Evolutionary conservation across 2,113 vertebrate species (phyloP).

Genomic region (Lagopus muta): DNA sequence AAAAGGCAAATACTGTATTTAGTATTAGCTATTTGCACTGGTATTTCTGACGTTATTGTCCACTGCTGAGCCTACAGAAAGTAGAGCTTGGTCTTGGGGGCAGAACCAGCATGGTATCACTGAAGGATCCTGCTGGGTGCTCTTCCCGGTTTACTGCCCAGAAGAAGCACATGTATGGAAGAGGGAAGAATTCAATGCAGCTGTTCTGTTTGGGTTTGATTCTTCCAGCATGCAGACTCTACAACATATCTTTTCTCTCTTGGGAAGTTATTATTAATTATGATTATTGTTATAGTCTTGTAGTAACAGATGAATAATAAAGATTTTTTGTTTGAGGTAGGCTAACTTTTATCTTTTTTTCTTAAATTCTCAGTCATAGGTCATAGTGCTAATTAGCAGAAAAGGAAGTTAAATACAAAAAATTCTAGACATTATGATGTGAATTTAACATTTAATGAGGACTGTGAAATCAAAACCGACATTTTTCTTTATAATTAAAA

Average conservation of each 20-base stretch:
- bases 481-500: conserved; percentile 50
- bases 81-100: background rate
- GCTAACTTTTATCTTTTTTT: conserved; percentile 41
- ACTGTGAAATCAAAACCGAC: conserved; percentile 43
- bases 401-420: conserved; percentile 1
- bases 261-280: conserved; percentile 42
- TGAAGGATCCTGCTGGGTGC: background rate
- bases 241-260: background rate
- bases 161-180: background rate
- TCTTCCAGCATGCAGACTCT: background rate
- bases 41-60: background rate
- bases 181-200: background rate
- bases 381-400: conserved; percentile 43
- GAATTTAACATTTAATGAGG: conserved; percentile 56
- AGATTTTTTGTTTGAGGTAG: conserved; percentile 18
- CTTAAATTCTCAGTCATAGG: conserved; percentile 38
- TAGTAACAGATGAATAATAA: conserved; percentile 24
- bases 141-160: background rate
- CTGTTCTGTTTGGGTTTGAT: background rate
- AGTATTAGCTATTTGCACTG: background rate
- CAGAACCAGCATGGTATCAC: rapidly evolving
- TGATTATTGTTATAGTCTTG: conserved; percentile 40
- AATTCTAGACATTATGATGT: conserved; percentile 36
- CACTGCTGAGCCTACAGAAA: background rate
- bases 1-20: background rate